phyloP scores from a whole-genome alignment of 2,888 invertebrate genomes.

The Pterostichus madidus region DNA sequence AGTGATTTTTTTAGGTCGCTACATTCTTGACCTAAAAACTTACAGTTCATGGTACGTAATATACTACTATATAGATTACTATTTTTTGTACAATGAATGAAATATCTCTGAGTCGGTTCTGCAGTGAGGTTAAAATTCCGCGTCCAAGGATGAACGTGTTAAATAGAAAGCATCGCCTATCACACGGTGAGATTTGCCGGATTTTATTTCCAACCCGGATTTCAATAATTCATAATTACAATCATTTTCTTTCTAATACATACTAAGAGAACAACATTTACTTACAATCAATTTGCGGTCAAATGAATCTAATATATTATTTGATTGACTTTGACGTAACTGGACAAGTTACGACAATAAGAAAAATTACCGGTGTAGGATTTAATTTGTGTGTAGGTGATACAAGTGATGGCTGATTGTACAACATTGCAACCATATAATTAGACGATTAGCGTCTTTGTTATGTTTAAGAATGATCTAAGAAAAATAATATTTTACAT shows the following conservation, averaged over 20 bases:
- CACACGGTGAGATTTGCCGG: constrained; percentile 29
- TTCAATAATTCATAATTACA: constrained; percentile 18
- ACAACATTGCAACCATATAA: background rate
- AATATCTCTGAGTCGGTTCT: too few relatives aligned
- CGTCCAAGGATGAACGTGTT: constrained; percentile 41
- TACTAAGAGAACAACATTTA: background rate
- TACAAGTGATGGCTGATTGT: constrained; percentile 4
- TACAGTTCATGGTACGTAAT: too few relatives aligned
- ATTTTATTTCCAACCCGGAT: constrained; percentile 32
- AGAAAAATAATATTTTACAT: constrained; percentile 21
- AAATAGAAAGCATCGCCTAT: constrained; percentile 36
- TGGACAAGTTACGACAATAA: background rate
- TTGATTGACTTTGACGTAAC: background rate
- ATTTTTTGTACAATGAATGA: too few relatives aligned
- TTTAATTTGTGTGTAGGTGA: background rate
- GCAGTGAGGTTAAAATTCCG: constrained; percentile 1
- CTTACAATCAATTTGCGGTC: background rate
- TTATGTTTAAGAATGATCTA: constrained; percentile 23
- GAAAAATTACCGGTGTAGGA: background rate
- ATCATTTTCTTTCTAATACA: background rate
- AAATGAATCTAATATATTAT: background rate
- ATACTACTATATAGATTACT: too few relatives aligned
- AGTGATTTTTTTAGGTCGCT: too few relatives aligned
- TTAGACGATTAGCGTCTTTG: background rate
- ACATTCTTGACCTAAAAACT: too few relatives aligned